Percentiles rank a stretch among this genome's conserved stretches.
These are phyloP conservation scores for Phymanthus crucifer DNA, from an alignment of 92 coral and sea anemone species.

Conservation along the genomic window DNA sequence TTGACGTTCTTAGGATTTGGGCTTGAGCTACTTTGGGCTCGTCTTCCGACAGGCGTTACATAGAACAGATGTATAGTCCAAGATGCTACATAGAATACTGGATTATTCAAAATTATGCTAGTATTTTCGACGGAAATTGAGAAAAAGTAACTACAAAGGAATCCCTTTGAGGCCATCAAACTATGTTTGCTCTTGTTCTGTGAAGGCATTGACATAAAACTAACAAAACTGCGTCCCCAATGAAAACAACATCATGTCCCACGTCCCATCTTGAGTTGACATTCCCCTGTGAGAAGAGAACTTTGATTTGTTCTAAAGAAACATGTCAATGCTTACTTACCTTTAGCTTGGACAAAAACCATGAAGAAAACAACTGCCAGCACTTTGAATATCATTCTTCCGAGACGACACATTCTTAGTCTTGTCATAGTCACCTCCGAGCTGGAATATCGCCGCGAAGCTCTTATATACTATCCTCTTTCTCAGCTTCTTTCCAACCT, in stretches of 20 bases:
- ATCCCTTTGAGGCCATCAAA: constrained; percentile 16
- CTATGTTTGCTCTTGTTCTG: constrained; percentile 14
- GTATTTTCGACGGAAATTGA: neutral
- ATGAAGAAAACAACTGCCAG: constrained; percentile 1
- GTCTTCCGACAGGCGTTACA: neutral
- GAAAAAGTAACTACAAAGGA: neutral
- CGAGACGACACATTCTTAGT: constrained; percentile 8
- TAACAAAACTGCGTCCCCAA: constrained; percentile 28
- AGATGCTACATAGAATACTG: neutral
- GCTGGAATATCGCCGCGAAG: neutral
- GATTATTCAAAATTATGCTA: neutral
- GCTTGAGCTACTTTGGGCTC: neutral
- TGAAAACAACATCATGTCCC: constrained; percentile 21
- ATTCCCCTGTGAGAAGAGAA: neutral
- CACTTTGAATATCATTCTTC: neutral
- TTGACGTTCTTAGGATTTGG: neutral
- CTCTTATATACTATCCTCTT: neutral
- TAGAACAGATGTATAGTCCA: neutral
- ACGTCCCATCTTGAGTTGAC: neutral
- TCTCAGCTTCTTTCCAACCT: constrained; percentile 11
- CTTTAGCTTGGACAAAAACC: constrained; percentile 13
- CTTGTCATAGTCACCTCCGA: neutral
- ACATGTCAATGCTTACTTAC: neutral
- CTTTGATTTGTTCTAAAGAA: neutral
- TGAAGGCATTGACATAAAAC: constrained; percentile 21